Evolutionary conservation across 2,113 vertebrate genomes (phyloP), one percentile per base, ranked within the genome.

Genomic region (Spea multiplicata): DNA sequence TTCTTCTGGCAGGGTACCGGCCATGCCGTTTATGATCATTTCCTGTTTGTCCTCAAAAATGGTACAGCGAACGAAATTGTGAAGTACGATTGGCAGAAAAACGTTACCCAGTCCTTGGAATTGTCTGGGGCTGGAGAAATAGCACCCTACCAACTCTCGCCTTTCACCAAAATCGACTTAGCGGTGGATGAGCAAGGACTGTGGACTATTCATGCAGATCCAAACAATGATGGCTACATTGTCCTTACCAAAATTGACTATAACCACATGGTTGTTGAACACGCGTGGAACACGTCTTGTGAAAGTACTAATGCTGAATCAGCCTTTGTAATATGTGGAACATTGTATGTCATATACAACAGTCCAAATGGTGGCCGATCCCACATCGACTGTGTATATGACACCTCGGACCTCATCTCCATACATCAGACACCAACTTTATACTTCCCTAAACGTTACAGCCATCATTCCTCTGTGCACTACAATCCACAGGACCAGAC

Each of bases 151-250:
- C 90, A 93, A 62, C 94, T 96, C 73, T 90, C 92, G 8, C 90
- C 94, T 0, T 90, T 91, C 16, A 98, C 93, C 13, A 94, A 92
- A 83, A 89, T 99, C 71, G 95, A 97, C 84, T 81, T 99, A 83
- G 94, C 95, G 14, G 86, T 94, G 1, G 97, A 99, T 0, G 96
- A 99, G 71, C 90, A 96, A 0, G 96, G 97, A 44, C 93, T 99
- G 44, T 99, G 97, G 97, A 91, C 94, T 73, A 92, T 98, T 10
- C 91, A 99, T 0, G 88, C 94, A 6, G 96, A 97, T 47, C 87
- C 92, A 5, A 93, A 94, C 55, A 87, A 86, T 0, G 87, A 78
- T 8, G 91, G 91, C 16, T 95, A 96, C 82, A 86, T 99, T 62
- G 92, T 96, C 65, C 83, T 99, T 76, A 94, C 93, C 61, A 98